These are phyloP conservation scores for Phrynocephalus versicolor DNA, from an alignment of 2,113 vertebrate genomes.

Conservation along the genomic window DNA sequence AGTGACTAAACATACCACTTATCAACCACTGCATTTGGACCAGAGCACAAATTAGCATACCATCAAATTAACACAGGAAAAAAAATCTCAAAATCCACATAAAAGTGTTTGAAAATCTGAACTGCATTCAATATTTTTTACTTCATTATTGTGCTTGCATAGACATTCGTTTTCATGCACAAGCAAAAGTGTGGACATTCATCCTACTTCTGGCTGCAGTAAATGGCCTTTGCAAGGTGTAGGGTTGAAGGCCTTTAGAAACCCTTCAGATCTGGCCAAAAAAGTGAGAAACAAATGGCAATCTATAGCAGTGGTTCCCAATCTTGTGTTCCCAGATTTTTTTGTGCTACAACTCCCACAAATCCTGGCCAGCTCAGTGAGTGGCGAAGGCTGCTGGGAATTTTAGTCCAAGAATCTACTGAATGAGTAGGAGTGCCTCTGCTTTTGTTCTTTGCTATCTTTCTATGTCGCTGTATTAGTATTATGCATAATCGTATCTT, in stretches of 20 bases:
- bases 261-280: no score
- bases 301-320: no score
- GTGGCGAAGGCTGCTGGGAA: no score
- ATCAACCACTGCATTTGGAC: neutral
- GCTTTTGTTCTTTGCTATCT: neutral
- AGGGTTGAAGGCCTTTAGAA: no score
- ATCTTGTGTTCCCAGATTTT: no score
- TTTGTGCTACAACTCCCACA: no score
- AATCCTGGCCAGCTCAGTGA: no score
- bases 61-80: neutral
- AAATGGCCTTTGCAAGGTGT: neutral
- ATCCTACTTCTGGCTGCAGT: neutral
- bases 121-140: neutral
- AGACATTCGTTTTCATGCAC: neutral
- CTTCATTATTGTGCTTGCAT: neutral
- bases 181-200: neutral
- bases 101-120: neutral
- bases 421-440: fast-evolving
- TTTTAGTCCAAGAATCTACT: no score
- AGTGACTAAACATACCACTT: neutral
- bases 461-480: neutral
- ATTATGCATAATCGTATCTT: constrained; percentile 15
- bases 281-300: no score
- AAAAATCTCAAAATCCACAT: neutral
- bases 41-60: neutral